Base-by-base conservation (phyloP, 2,113 vertebrate genomes). In the Nicator chloris region DNA sequence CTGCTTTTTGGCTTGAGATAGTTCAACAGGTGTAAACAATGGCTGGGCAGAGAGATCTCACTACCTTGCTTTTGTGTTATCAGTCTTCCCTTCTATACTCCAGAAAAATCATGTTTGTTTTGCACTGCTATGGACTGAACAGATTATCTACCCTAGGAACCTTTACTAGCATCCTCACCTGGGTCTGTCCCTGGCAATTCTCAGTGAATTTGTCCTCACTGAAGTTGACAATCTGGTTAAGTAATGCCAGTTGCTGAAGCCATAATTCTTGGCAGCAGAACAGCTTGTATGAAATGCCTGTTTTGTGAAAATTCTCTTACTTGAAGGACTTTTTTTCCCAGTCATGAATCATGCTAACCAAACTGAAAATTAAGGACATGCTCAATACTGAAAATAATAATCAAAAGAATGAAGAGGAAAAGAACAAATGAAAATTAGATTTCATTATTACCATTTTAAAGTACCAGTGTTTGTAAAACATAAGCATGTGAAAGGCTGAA, bases 401-500 rank as follows among this genome's bases (percentile, higher is more conserved):
- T 79, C 71, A 88, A 72, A 94, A 89, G 60, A 54, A 86, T 68
- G 71, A 96, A 97, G 87, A 51, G 64, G 63, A 88, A 90, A 75
- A 93, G 82, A 94, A 95, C 60, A 68, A 40, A 75, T 5, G 30
- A 96, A 97, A 85, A 95, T 64, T 47, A 81, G 87, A 95, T 87
- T 93, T 95, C 86, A 92, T 96, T 93, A 96, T 97, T 93, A 95
- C 80, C 3, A 94, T 95, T 97, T 93, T 93, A 90, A 95, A 98
- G 88, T 96, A 92, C 69, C 92, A 93, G 75, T 95, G 59, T 97
- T 97, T 97, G 95, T 93, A 93, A 97, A 96, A 92, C 95, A 96
- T 45, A 96, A 96, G 88, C 92, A 90, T 93, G 95, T 95, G 96
- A 98, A 97, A 93, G 95, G 89, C 86, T 95, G 96, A 97, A 96